Conservation (phyloP, 2,797 vertebrate genomes). For the Liasis olivaceus region DNA sequence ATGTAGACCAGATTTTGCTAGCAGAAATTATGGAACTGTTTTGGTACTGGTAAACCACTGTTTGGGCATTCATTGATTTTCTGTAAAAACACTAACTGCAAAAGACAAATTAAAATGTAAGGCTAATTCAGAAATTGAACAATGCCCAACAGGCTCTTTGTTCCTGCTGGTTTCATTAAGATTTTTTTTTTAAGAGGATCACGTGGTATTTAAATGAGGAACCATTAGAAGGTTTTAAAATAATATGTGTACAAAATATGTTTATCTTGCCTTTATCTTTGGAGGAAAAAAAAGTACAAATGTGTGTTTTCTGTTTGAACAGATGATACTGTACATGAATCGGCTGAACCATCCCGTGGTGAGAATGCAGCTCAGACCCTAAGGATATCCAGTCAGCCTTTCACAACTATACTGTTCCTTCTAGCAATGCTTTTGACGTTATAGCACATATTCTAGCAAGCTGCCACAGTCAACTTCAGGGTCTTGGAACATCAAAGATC, state of each 20-base stretch:
- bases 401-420: conserved; percentile 87
- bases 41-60: not conserved
- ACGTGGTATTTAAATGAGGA: not conserved
- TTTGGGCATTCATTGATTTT: not conserved
- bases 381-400: conserved; percentile 83
- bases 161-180: not conserved
- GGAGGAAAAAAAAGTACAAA: conserved; percentile 74
- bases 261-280: conserved; percentile 41
- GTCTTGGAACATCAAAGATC: conserved; percentile 87
- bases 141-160: not conserved
- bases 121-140: not conserved
- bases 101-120: not conserved
- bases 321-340: conserved; percentile 98
- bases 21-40: not conserved
- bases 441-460: conserved; percentile 88
- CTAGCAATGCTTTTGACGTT: conserved; percentile 91
- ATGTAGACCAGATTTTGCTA: not conserved
- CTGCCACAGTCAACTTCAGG: conserved; percentile 79
- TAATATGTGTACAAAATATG: conserved; percentile 69
- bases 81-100: not conserved
- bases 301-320: conserved; percentile 80
- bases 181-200: not conserved
- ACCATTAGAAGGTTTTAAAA: not conserved
- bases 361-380: conserved; percentile 86
- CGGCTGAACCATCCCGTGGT: conserved; percentile 95